phyloP scores from a whole-genome alignment of 2,797 vertebrate species.

The Crax fasciolata region DNA sequence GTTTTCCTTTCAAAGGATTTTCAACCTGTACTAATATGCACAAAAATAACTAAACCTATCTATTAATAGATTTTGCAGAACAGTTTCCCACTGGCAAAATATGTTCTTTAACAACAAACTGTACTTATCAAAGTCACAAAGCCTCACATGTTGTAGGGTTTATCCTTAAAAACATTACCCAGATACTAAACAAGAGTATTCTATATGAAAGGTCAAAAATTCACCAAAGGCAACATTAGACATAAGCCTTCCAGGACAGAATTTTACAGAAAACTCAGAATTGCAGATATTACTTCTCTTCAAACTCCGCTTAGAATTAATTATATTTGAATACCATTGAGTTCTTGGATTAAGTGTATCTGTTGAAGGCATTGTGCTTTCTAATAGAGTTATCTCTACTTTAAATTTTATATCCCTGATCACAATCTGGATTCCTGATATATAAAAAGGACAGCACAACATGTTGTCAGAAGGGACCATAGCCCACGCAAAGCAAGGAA shows the following conservation, averaged over 20 bases:
- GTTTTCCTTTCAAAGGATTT: not conserved
- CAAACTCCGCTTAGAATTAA: not conserved
- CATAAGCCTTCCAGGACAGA: not conserved
- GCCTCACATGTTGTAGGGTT: not conserved
- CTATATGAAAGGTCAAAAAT: not conserved
- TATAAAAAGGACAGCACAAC: slow-evolving; percentile 46
- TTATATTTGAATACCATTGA: not conserved
- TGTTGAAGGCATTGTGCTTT: not conserved
- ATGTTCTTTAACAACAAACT: not conserved
- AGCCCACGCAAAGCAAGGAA: slow-evolving; percentile 41
- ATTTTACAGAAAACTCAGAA: not conserved
- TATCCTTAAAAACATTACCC: not conserved
- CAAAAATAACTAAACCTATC: not conserved
- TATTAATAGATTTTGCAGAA: not conserved
- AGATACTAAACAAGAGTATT: not conserved
- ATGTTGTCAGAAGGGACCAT: slow-evolving; percentile 29
- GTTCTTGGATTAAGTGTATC: not conserved
- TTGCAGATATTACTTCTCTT: not conserved
- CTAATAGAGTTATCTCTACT: not conserved
- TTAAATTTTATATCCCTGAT: slow-evolving; percentile 18
- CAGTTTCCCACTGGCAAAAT: slow-evolving; percentile 18
- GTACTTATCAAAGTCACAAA: not conserved
- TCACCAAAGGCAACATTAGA: not conserved
- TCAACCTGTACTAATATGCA: not conserved
- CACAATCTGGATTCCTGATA: slow-evolving; percentile 38